Evolutionary conservation across 2,113 vertebrate species (phyloP), one percentile per base, ranked within the genome.

Genomic region (Tylochromis polylepis): DNA sequence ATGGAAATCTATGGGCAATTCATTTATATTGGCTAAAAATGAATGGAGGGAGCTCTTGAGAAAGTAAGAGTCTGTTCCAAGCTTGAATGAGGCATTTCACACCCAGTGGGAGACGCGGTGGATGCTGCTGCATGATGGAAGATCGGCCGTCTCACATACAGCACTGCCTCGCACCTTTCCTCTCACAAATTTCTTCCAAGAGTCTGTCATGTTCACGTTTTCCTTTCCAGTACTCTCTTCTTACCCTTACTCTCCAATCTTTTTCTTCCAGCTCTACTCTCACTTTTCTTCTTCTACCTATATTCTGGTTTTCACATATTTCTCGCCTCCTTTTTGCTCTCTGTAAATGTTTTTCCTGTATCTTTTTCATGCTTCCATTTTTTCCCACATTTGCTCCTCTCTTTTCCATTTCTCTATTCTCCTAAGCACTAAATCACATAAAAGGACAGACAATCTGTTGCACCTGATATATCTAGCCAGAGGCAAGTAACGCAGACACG

Each of bases 21-120:
- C n/a, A 90, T 95, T 94, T 93, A 84, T 85, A 59, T 91, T 95
- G 94, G 91, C 92, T 84, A 77, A 78, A 89, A 88, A 90, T 93
- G 82, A 93, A 93, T 87, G 62, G 77, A 90, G 55, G 85, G 91
- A 88, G 88, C 87, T 93, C 91, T 91, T 93, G 84, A 90, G 86
- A 93, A 83, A 91, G 81, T 70, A 72, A 87, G 29, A 81, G 62
- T 65, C 41, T 5, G 62, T 88, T 94, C 93, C 91, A 94, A 89
- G 84, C 91, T 88, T 92, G 93, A 94, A 94, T 85, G 83, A 91
- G 85, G 72, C 88, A 87, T 82, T 94, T 94, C 83, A 90, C 88
- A 92, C 88, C 87, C 87, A 85, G 43, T 83, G 85, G 81, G 72
- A 83, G 49, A 89, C 89, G 88, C 22, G 29, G 79, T 83, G 82